Percentiles rank a stretch among this genome's conserved stretches.
phyloP scores from a whole-genome alignment of 2,113 vertebrate genomes.

The Budorcas taxicolor region DNA sequence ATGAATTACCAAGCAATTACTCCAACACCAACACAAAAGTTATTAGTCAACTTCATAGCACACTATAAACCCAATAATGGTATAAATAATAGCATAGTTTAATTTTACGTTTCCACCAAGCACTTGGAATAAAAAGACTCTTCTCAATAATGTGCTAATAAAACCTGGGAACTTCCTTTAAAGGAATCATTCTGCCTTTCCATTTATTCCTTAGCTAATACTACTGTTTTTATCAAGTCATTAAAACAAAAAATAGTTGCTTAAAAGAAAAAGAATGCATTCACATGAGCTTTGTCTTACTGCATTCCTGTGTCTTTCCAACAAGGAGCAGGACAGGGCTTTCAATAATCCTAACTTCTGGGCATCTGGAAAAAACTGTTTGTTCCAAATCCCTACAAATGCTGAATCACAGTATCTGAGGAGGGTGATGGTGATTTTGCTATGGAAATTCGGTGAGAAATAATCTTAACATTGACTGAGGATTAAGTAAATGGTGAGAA shows the following conservation, averaged over 20 bases:
- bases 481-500: slow-evolving; percentile 82
- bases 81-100: slow-evolving; percentile 35
- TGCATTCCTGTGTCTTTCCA: not conserved
- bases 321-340: not conserved
- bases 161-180: not conserved
- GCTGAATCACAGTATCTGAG: slow-evolving; percentile 55
- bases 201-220: slow-evolving; percentile 1
- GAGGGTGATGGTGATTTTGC: slow-evolving; percentile 40
- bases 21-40: not conserved
- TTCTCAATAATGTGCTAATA: slow-evolving; percentile 11
- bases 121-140: not conserved
- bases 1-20: not conserved
- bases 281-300: not conserved
- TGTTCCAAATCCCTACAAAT: slow-evolving; percentile 47
- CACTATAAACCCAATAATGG: not conserved
- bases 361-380: not conserved
- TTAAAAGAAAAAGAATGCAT: slow-evolving; percentile 28
- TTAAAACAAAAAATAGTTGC: not conserved
- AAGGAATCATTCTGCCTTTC: not conserved
- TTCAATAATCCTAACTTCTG: slow-evolving; percentile 45
- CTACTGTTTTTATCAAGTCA: not conserved
- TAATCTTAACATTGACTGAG: slow-evolving; percentile 78
- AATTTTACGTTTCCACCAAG: not conserved
- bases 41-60: not conserved
- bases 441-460: slow-evolving; percentile 62